Conservation (phyloP, 2,113 vertebrate species). For the Sorex araneus region DNA sequence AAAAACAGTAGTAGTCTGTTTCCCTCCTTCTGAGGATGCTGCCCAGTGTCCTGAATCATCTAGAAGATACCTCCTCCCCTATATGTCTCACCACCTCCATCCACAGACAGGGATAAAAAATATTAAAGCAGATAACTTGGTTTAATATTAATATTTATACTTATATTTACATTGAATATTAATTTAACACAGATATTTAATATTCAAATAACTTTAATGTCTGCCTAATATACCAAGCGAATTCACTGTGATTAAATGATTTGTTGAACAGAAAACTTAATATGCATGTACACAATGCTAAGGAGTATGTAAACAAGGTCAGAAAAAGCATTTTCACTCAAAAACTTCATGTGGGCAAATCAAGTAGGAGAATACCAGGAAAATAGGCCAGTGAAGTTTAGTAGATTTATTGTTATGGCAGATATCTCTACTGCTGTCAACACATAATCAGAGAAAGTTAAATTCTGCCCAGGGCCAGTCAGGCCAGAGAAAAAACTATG, state of each 20-base stretch:
- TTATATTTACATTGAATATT: too few species aligned
- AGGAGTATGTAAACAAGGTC: neutral
- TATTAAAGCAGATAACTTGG: too few species aligned
- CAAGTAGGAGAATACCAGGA: neutral
- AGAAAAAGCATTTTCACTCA: conserved; percentile 40
- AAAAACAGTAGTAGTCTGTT: neutral
- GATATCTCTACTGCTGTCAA: neutral
- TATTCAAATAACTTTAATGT: neutral
- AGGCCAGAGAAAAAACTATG: neutral
- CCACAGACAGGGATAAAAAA: conserved; percentile 33
- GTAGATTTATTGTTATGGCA: neutral
- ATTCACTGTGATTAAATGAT: neutral
- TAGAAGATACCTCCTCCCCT: neutral
- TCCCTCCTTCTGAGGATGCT: neutral
- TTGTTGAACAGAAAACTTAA: neutral
- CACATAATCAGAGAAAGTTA: neutral
- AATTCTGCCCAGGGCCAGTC: neutral
- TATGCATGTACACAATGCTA: neutral
- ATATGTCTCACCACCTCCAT: neutral
- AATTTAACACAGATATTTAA: too few species aligned
- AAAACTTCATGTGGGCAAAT: conserved; percentile 24
- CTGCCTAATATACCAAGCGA: neutral
- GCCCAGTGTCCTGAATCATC: neutral
- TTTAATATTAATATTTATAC: too few species aligned
- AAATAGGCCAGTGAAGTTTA: neutral